Evolutionary conservation across 2,113 vertebrate species (phyloP).

Genomic region (Felis catus): DNA sequence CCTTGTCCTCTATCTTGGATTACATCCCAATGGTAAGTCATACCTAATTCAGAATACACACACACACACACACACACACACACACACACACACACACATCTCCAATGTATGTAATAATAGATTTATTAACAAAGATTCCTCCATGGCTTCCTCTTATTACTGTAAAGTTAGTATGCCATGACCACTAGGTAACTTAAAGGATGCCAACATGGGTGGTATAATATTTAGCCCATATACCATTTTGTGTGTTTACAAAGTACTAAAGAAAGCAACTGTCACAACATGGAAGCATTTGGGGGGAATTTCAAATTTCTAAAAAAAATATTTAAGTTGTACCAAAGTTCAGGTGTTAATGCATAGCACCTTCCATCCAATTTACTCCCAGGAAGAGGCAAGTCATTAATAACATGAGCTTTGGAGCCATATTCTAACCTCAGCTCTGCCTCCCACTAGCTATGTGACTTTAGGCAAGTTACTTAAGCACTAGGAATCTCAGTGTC

Average conservation of each 20-base stretch:
- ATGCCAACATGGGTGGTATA: not conserved
- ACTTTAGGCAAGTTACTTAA: not conserved
- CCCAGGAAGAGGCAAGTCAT: not conserved
- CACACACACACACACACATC: not conserved
- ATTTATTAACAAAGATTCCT: slow-evolving; percentile 21
- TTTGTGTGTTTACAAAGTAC: slow-evolving; percentile 13
- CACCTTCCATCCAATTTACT: not conserved
- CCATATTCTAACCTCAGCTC: not conserved
- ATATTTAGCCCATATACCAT: not conserved
- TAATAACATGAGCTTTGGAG: slow-evolving; percentile 15
- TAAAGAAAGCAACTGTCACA: not conserved
- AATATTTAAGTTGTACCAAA: not conserved
- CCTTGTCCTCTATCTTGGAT: not conserved
- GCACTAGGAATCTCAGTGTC: not conserved
- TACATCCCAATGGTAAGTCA: slow-evolving; percentile 18
- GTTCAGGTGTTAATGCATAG: not conserved
- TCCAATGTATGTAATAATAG: not conserved
- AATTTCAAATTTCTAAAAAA: slow-evolving; percentile 26
- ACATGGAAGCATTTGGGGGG: not conserved
- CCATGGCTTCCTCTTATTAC: not conserved
- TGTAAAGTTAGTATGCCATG: not conserved
- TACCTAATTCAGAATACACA: slow-evolving; percentile 17
- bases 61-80: not conserved
- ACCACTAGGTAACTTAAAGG: not conserved
- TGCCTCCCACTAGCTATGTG: not conserved